Percentiles rank a stretch among this genome's conserved stretches.
phyloP scores from a whole-genome alignment of 2,797 vertebrate species.

The Paramormyrops hopkinsi region DNA sequence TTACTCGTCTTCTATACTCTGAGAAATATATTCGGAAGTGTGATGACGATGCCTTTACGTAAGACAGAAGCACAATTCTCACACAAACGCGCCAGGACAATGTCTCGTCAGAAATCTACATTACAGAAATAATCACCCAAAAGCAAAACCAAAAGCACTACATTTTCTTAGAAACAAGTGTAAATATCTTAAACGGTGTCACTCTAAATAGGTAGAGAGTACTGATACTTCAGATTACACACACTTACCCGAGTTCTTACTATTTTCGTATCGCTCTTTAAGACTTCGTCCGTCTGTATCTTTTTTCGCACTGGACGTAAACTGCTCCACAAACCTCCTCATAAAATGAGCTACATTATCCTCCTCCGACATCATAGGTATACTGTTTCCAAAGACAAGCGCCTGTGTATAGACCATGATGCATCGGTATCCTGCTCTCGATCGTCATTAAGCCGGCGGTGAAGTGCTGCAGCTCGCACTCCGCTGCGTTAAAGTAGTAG shows the following conservation, averaged over 20 bases:
- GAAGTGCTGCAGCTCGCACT: conserved; percentile 16
- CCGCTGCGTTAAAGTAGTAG: conserved; percentile 37
- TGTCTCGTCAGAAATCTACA: neutral
- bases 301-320: conserved; percentile 26
- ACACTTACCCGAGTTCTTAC: conserved; percentile 46
- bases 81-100: neutral
- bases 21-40: neutral
- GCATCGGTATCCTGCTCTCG: conserved; percentile 7
- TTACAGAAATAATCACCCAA: neutral
- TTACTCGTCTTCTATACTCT: neutral
- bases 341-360: conserved; percentile 46
- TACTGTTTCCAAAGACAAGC: conserved; percentile 44
- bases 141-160: neutral
- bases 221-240: neutral
- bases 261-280: conserved; percentile 46
- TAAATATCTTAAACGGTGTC: neutral
- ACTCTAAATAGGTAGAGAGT: neutral
- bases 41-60: neutral
- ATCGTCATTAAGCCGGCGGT: conserved; percentile 30
- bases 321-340: conserved; percentile 43
- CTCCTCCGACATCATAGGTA: conserved; percentile 40
- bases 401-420: conserved; percentile 59
- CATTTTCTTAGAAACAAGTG: neutral
- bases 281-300: conserved; percentile 41
- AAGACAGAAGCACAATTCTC: neutral